Conservation (phyloP, 2,113 vertebrate species). For the Fulica atra region DNA sequence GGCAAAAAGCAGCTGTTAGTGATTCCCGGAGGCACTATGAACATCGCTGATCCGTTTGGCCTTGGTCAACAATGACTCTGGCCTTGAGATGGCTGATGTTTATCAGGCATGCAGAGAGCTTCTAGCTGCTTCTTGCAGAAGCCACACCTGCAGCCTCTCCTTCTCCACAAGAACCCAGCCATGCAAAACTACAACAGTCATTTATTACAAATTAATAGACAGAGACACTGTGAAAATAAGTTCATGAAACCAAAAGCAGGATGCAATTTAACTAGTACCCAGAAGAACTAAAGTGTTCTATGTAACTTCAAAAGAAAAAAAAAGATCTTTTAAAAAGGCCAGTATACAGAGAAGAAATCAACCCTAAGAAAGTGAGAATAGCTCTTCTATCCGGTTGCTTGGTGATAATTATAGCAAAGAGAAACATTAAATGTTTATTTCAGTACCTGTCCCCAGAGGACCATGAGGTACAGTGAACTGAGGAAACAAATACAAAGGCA, state of each 20-base stretch:
- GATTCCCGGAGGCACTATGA: no score
- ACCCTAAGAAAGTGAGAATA: not conserved
- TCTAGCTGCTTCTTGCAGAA: no score
- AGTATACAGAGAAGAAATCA: not conserved
- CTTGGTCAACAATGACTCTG: no score
- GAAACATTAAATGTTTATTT: not conserved
- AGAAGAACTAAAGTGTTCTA: not conserved
- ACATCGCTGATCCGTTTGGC: no score
- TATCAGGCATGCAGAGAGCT: no score
- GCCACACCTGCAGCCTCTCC: no score
- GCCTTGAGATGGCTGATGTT: no score
- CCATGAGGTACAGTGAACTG: not conserved
- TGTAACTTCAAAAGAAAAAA: not conserved
- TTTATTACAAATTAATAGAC: not conserved
- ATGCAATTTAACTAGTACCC: not conserved
- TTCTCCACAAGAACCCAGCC: no score
- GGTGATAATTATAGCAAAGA: not conserved
- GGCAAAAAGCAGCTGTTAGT: no score
- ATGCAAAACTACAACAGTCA: not conserved
- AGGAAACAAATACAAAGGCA: not conserved
- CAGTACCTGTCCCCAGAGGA: not conserved
- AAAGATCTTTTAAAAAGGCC: not conserved
- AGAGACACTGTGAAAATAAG: not conserved
- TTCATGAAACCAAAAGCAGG: not conserved
- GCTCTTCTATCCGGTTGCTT: not conserved